Evolutionary conservation across 2,797 vertebrate species (phyloP), one percentile per base, ranked within the genome.

Genomic region (Sebastes umbrosus): DNA sequence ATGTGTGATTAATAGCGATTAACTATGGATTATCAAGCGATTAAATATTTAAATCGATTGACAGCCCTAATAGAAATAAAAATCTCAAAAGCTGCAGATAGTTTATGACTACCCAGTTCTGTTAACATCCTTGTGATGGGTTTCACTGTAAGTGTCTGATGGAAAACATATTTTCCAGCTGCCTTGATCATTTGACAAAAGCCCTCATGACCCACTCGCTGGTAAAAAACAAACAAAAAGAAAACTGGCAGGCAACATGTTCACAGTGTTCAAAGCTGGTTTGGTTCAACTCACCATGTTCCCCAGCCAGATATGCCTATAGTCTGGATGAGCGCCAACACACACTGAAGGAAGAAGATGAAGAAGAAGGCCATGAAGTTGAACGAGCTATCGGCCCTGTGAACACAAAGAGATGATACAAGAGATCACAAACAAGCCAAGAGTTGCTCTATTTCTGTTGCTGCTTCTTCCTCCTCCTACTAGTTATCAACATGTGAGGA

Each of bases 321-420:
- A 0, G 96, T 91, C 92, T 99, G 98, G 86, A 99, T 94, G 50
- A 97, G 5, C 0, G 96, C 83, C 59, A 99, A 87, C 22, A 99
- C 18, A 64, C 97, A 97, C 90, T 99, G 98, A 0, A 96, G 93
- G 18, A 97, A 97, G 14, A 99, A 99, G 92, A 99, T 76, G 94
- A 99, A 99, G 96, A 99, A 99, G 90, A 99, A 99, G 3, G 95
- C 79, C 98, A 99, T 99, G 82, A 98, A 99, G 91, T 99, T 99
- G 91, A 99, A 99, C 2, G 98, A 99, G 88, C 98, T 99, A 93
- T 99, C 97, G 0, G 98, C 97, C 90, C 98, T 99, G 83, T 1
- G 31, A 66, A 73, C 22, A 73, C 39, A 78, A 77, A 18, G 25
- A 68, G 5, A 72, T 63, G 39, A 77, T 12, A 58, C 9, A 59